Evolutionary conservation across 1,140 invertebrate species (phyloP).

Genomic region (Neodiprion pinetum): DNA sequence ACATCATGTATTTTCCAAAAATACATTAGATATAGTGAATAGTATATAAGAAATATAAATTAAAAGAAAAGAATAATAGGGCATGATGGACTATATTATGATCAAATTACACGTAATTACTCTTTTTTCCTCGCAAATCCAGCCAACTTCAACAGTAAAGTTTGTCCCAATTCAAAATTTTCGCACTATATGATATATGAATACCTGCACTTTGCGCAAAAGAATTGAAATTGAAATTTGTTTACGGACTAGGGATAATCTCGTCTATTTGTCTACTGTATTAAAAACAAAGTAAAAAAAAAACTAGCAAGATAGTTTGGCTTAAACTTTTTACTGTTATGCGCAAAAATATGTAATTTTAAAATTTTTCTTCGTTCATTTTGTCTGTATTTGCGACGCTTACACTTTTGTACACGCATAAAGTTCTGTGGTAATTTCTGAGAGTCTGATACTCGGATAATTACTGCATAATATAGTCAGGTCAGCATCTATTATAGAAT

Average conservation of each 20-base stretch:
- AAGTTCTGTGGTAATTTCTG: slow-evolving; percentile 18
- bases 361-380: no score
- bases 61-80: not conserved
- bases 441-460: not conserved
- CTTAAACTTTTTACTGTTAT: slow-evolving; percentile 8
- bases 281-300: no score
- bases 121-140: no score
- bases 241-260: no score
- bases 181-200: no score
- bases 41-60: not conserved
- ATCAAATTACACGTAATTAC: not conserved
- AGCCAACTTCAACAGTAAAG: no score
- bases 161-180: no score
- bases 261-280: no score
- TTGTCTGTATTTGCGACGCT: slow-evolving; percentile 20
- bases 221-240: no score
- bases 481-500: not conserved
- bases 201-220: no score
- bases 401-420: slow-evolving; percentile 15
- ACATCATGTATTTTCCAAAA: slow-evolving; percentile 1
- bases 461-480: not conserved
- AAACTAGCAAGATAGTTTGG: no score
- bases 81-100: slow-evolving; percentile 1
- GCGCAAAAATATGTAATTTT: slow-evolving; percentile 10
- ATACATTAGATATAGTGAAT: not conserved